Percentiles rank a stretch among this genome's conserved stretches.
Evolutionary conservation across 2,888 invertebrate species (phyloP).

Genomic region (Pomacea canaliculata): DNA sequence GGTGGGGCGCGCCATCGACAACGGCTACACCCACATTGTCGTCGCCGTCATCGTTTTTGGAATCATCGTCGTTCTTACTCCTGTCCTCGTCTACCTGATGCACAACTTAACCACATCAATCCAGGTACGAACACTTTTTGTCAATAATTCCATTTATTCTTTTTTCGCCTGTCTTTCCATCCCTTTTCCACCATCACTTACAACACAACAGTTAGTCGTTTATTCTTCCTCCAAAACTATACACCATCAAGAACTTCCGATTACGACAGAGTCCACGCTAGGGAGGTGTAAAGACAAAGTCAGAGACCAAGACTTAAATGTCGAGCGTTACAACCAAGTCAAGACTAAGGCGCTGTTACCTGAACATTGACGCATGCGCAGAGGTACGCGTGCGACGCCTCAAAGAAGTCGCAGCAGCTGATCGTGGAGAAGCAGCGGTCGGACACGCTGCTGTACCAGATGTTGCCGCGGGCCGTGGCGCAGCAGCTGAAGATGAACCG

Average conservation of each 20-base stretch:
- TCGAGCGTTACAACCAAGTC: too few species aligned
- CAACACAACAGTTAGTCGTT: neutral
- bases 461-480: slow-evolving; percentile 66
- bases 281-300: too few species aligned
- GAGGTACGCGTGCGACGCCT: slow-evolving; percentile 37
- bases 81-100: slow-evolving; percentile 33
- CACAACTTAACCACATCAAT: slow-evolving; percentile 36
- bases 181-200: too few species aligned
- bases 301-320: too few species aligned
- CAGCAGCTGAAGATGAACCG: slow-evolving; percentile 61
- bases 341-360: too few species aligned
- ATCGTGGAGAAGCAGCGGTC: slow-evolving; percentile 63
- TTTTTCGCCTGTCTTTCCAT: too few species aligned
- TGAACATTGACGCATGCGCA: neutral
- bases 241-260: too few species aligned
- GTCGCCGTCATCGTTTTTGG: slow-evolving; percentile 32
- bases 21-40: slow-evolving; percentile 28
- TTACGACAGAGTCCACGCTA: too few species aligned
- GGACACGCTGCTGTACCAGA: slow-evolving; percentile 63
- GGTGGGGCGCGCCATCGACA: slow-evolving; percentile 22
- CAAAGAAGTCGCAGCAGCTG: slow-evolving; percentile 43
- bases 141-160: too few species aligned
- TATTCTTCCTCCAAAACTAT: neutral
- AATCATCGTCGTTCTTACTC: slow-evolving; percentile 31
- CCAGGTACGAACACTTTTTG: slow-evolving; percentile 19